Base-by-base conservation (phyloP, 2,888 invertebrate species). In the Parnassius mnemosyne region DNA sequence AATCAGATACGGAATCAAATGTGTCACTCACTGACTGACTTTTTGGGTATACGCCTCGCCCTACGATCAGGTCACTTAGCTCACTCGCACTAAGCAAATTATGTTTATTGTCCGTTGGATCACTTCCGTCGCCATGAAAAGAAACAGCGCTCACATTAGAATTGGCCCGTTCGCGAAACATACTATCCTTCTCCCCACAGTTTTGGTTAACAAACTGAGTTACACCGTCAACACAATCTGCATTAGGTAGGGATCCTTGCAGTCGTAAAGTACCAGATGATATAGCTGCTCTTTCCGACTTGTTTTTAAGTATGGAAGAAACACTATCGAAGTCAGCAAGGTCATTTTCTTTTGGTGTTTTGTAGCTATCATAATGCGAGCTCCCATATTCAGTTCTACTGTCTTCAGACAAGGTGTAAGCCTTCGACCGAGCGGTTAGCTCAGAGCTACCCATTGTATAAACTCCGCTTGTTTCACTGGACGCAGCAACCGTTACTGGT, bases 71-170 rank as follows among this genome's bases (percentile, higher is more conserved):
- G 74, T 97, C 96, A 25, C 96, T 96, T 42, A 97, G 86, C 81
- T 97, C 97, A 77, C 96, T 96, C 9, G 97, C 97, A 44, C 96
- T 96, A 10, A 97, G 90, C 62, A 96, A 87, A 25, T 95, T 94
- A 68, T 95, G 95, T 71, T 94, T 94, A 67, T 93, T 94, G 77
- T 96, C 96, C 1, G 96, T 95, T 3, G 97, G 97, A 83, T 97
- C 97, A 77, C 96, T 97, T n/a, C 97, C 97, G 75, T 97, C 97
- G 3, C 97, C 97, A 55, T 96, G 94, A 80, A 97, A 97, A 57
- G 96, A 96, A 43, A 93, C 92, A n/a, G 94, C 94, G 80, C 96
- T 96, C 1, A 95, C 93, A 71, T 95, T 95, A 2, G 97, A 97
- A 76, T 96, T 96, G 50, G 96, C 95, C 61, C 95, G 88, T 76